A percentile compares a stretch with the other conserved stretches of the same genome.
Evolutionary conservation across 2,888 invertebrate species (phyloP).

Genomic region (Sphecodes monilicornis): DNA sequence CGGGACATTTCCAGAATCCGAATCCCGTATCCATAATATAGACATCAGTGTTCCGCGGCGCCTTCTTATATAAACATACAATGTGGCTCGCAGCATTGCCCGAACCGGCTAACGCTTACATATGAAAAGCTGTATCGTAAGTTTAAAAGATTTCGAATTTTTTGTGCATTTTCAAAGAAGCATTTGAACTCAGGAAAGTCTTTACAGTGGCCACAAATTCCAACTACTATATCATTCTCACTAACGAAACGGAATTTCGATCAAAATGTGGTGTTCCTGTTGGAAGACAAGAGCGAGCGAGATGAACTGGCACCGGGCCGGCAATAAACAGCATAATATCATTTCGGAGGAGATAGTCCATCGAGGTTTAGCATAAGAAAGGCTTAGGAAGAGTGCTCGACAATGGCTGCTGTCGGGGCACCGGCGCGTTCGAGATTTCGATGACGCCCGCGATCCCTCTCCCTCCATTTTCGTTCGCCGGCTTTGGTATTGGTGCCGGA

Average conservation of each 20-base stretch:
- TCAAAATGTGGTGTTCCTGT: not conserved
- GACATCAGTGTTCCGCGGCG: too few relatives aligned
- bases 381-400: conserved; percentile 75
- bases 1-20: too few relatives aligned
- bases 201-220: not conserved
- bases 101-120: too few relatives aligned
- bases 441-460: conserved; percentile 48
- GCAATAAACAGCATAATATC: conserved; percentile 52
- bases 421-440: conserved; percentile 61
- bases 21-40: too few relatives aligned
- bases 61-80: too few relatives aligned
- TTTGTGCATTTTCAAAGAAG: too few relatives aligned
- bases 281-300: not conserved
- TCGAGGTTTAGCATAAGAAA: conserved; percentile 80
- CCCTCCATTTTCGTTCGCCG: conserved; percentile 38
- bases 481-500: conserved; percentile 64
- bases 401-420: conserved; percentile 67
- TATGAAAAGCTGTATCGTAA: not conserved
- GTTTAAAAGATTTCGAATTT: not conserved
- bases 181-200: not conserved
- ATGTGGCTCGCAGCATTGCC: too few relatives aligned
- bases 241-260: not conserved
- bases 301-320: conserved; percentile 1
- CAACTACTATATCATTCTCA: not conserved
- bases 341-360: conserved; percentile 29